Evolutionary conservation across 2,113 vertebrate genomes (phyloP), one percentile per base, ranked within the genome.

Genomic region (Butorides virescens): DNA sequence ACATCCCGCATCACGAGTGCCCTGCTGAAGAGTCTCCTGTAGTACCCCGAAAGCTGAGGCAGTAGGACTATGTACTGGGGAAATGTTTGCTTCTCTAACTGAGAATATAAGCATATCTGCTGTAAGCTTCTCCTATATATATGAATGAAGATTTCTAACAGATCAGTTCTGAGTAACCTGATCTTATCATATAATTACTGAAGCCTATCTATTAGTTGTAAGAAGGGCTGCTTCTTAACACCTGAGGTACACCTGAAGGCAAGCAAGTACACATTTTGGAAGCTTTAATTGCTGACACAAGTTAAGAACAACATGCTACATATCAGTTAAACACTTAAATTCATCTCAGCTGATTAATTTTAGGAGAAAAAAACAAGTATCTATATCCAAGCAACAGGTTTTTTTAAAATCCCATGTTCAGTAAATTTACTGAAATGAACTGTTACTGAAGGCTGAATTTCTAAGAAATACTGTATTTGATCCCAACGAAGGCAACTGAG

Each of bases 1-100:
- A 52, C 15, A 53, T 36, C 42, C 37, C 37, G 50, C 0, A 0
- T 44, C 49, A 79, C 2, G 9, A 68, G 30, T 10, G 30, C 30
- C 27, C 26, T 55, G 42, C 30, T 73, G 47, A 76, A 91, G 32
- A 36, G 29, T 62, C 80, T 61, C 2, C 4, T 49, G n/a, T 50
- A 19, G 46, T 19, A 73, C 70, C 39, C 4, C 1, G n/a, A 93
- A 26, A 88, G 26, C 72, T 62, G 78, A 59, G 0, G 9, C 23
- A 37, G 34, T 13, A 46, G 32, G 52, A 19, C 22, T 17, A 29
- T 3, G 15, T 13, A 52, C 22, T 47, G 32, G 23, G 36, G 61
- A 86, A 87, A 49, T 30, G n/a, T 47, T 77, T 72, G 26, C 19
- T 53, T 75, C 65, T 79, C 50, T 56, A 26, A 88, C 9, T 47